Conservation (phyloP, 2,113 vertebrate species). For the Nettapus auritus region DNA sequence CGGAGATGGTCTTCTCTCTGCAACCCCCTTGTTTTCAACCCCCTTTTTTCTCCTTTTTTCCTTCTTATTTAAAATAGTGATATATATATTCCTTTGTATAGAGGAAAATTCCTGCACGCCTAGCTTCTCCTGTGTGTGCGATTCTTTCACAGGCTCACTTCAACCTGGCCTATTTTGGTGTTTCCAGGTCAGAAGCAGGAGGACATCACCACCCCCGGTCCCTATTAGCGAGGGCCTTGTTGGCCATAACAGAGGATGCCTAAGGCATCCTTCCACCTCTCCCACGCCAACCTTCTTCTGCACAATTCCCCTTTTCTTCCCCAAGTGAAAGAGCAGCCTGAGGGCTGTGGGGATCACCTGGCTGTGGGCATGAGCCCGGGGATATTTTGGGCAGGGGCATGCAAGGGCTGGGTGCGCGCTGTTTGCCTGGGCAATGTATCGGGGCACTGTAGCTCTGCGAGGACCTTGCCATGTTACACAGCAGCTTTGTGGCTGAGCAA, state of each 20-base stretch:
- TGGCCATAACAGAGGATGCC: not conserved
- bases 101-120: not conserved
- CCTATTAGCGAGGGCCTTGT: not conserved
- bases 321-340: not conserved
- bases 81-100: not conserved
- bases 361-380: not conserved
- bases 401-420: not conserved
- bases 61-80: not conserved
- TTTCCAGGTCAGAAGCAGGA: not conserved
- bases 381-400: constrained; percentile 6
- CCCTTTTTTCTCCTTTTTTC: not conserved
- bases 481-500: constrained; percentile 50
- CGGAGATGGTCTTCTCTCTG: not conserved
- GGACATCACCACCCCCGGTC: not conserved
- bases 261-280: not conserved
- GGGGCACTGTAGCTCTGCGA: not conserved
- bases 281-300: not conserved
- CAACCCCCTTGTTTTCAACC: not conserved
- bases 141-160: not conserved
- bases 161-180: not conserved
- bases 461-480: constrained; percentile 56
- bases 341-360: not conserved
- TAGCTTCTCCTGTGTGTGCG: not conserved
- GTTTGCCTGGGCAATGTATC: not conserved
- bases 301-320: constrained; percentile 11